phyloP scores from a whole-genome alignment of 2,797 vertebrate species.

The Cossypha niveicapilla region DNA sequence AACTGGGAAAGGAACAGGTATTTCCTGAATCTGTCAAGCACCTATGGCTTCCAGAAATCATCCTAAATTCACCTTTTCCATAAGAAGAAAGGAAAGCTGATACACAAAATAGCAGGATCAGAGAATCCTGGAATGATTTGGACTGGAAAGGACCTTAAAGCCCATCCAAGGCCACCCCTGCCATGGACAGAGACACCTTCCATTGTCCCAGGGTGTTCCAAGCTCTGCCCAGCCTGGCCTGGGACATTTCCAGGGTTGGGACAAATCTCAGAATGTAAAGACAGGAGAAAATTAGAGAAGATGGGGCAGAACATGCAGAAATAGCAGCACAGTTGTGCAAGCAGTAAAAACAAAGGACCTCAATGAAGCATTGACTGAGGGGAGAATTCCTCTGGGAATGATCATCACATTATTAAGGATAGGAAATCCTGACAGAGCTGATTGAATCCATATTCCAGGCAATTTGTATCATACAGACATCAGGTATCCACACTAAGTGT shows the following conservation, averaged over 20 bases:
- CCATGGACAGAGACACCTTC: not conserved
- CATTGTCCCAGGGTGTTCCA: not conserved
- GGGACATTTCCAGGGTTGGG: not conserved
- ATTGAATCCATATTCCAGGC: not conserved
- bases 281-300: not conserved
- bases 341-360: not conserved
- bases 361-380: not conserved
- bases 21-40: not conserved
- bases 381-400: not conserved
- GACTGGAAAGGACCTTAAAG: not conserved
- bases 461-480: rapidly evolving
- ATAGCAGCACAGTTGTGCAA: not conserved
- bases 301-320: not conserved
- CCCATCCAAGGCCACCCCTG: not conserved
- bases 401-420: not conserved
- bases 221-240: rapidly evolving
- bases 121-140: not conserved
- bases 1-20: not conserved
- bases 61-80: not conserved
- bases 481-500: rapidly evolving
- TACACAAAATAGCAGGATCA: not conserved
- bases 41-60: not conserved
- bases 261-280: not conserved
- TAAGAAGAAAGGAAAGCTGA: not conserved
- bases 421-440: not conserved